Conservation (phyloP, 2,113 vertebrate genomes). For the Thunnus maccoyii region DNA sequence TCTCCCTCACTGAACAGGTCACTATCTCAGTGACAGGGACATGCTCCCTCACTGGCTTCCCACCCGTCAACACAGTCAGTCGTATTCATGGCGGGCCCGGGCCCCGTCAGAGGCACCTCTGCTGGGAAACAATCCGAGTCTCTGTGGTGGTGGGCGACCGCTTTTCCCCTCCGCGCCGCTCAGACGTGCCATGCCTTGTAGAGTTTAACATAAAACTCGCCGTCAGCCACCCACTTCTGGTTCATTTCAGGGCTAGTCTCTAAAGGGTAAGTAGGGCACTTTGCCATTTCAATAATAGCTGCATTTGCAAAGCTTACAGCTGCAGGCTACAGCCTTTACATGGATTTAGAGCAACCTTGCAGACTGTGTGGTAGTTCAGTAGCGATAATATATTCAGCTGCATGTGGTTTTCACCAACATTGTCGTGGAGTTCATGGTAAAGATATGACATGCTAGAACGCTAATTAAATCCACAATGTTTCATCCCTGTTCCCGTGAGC, state of each 20-base stretch:
- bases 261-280: conserved; percentile 53
- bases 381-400: conserved; percentile 21
- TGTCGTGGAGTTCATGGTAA: conserved; percentile 15
- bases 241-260: conserved; percentile 53
- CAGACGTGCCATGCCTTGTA: neutral
- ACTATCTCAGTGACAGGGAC: neutral
- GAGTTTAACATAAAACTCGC: conserved; percentile 25
- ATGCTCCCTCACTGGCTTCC: neutral
- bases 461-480: conserved; percentile 19
- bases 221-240: conserved; percentile 49
- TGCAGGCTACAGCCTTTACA: conserved; percentile 48
- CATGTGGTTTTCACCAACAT: neutral
- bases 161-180: neutral
- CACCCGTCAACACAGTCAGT: neutral
- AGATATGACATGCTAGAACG: conserved; percentile 12
- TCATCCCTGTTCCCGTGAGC: conserved; percentile 4
- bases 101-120: neutral
- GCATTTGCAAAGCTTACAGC: conserved; percentile 59
- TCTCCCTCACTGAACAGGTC: neutral
- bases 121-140: conserved; percentile 27
- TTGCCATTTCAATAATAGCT: conserved; percentile 63
- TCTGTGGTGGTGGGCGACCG: conserved; percentile 17
- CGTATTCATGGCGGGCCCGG: neutral
- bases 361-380: conserved; percentile 16
- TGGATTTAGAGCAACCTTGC: conserved; percentile 42